Evolutionary conservation across 2,113 vertebrate species (phyloP).

Genomic region (Laticauda colubrina): DNA sequence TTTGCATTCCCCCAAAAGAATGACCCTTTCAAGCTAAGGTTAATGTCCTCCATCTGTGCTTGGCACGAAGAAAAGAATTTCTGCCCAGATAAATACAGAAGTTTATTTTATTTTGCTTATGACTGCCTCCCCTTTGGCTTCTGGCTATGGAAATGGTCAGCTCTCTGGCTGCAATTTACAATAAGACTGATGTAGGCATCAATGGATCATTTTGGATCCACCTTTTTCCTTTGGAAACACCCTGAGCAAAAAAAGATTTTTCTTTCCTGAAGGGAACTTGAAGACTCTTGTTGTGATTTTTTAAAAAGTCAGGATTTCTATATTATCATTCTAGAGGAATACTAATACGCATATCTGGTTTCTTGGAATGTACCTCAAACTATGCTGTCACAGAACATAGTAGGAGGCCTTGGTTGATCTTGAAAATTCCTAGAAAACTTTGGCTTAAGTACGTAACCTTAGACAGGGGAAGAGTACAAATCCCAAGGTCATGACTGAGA

Average conservation of each 20-base stretch:
- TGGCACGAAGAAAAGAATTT: background rate
- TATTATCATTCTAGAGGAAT: background rate
- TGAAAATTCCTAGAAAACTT: background rate
- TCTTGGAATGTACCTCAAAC: background rate
- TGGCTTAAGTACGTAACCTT: background rate
- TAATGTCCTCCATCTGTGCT: constrained; percentile 1
- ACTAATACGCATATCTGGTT: background rate
- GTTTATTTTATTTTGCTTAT: background rate
- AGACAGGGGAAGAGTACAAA: background rate
- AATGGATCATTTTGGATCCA: background rate
- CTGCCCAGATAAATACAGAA: background rate
- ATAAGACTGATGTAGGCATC: background rate
- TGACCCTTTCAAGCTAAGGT: constrained; percentile 19
- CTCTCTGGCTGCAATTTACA: background rate
- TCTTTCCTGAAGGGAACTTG: background rate
- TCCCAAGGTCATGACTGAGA: background rate
- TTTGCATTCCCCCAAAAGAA: background rate
- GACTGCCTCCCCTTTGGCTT: background rate
- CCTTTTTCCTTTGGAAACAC: background rate
- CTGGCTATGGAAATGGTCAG: background rate
- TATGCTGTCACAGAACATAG: background rate
- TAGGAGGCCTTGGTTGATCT: background rate
- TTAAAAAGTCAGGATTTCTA: background rate
- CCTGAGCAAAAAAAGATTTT: background rate
- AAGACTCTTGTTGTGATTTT: background rate